A percentile compares a stretch with the other conserved stretches of the same genome.
Evolutionary conservation across 1,140 invertebrate genomes (phyloP).

Genomic region (Solenopsis fugax): DNA sequence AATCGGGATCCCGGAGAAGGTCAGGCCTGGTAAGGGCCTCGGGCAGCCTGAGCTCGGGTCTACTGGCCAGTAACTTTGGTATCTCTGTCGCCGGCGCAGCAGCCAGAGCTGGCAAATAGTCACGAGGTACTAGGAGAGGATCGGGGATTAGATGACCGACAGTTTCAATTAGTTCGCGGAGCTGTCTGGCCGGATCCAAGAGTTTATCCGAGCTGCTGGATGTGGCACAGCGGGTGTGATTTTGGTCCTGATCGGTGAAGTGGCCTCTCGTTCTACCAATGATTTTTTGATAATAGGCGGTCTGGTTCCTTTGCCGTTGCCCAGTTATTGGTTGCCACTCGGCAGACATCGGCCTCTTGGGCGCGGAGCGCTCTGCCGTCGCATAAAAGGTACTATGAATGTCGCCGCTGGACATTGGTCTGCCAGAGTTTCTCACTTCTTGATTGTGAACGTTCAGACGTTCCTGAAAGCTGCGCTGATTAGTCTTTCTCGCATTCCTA

Average conservation of each 20-base stretch:
- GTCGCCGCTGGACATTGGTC: slow-evolving; percentile 77
- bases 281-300: slow-evolving; percentile 53
- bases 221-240: slow-evolving; percentile 59
- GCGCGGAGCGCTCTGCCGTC: slow-evolving; percentile 56
- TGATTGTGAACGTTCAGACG: slow-evolving; percentile 51
- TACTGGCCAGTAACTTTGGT: slow-evolving; percentile 89
- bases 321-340: slow-evolving; percentile 70
- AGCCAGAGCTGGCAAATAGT: slow-evolving; percentile 90
- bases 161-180: slow-evolving; percentile 90
- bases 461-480: slow-evolving; percentile 65
- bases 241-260: background rate
- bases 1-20: slow-evolving; percentile 91
- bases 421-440: slow-evolving; percentile 57
- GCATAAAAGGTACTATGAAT: slow-evolving; percentile 71
- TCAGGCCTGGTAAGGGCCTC: slow-evolving; percentile 91
- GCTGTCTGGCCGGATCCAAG: slow-evolving; percentile 90
- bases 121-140: slow-evolving; percentile 92
- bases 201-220: slow-evolving; percentile 70
- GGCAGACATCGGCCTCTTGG: slow-evolving; percentile 73
- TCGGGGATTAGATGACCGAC: slow-evolving; percentile 92
- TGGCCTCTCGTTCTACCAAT: background rate
- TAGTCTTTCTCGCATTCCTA: slow-evolving; percentile 25
- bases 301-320: slow-evolving; percentile 55
- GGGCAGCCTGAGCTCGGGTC: slow-evolving; percentile 91
- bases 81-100: slow-evolving; percentile 92